phyloP scores from a whole-genome alignment of 2,113 vertebrate species.

The Thamnophis sirtalis region DNA sequence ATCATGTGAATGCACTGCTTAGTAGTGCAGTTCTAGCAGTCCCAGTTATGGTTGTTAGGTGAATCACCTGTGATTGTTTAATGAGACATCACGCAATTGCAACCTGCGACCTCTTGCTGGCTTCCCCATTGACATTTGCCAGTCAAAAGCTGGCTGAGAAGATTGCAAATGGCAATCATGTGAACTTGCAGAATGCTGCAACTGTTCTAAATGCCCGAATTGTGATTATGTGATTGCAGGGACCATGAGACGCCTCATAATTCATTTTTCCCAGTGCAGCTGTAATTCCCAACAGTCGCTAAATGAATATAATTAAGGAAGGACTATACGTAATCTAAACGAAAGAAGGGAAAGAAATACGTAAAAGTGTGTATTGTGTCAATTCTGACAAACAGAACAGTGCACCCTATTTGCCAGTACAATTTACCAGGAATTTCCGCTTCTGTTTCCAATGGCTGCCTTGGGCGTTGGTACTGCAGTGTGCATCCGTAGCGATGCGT shows the following conservation, averaged over 20 bases:
- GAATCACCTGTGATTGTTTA: not conserved
- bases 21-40: not conserved
- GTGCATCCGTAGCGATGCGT: conserved; percentile 88
- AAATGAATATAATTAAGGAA: not conserved
- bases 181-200: not conserved
- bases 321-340: not conserved
- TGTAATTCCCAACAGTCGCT: not conserved
- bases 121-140: not conserved
- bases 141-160: not conserved
- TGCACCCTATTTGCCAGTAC: not conserved
- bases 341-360: not conserved
- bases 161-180: not conserved
- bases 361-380: not conserved
- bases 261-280: not conserved
- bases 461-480: conserved; percentile 94
- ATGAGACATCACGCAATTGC: not conserved
- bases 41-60: not conserved
- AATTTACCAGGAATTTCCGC: conserved; percentile 93
- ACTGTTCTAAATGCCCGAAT: not conserved
- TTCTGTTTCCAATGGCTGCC: conserved; percentile 98
- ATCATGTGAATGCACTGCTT: not conserved
- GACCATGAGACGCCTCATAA: not conserved
- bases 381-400: not conserved
- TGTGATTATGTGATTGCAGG: not conserved
- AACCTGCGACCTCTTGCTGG: not conserved